Evolutionary conservation across 1,140 invertebrate genomes (phyloP), one percentile per base, ranked within the genome.

Genomic region (Drosophila chauvacae): DNA sequence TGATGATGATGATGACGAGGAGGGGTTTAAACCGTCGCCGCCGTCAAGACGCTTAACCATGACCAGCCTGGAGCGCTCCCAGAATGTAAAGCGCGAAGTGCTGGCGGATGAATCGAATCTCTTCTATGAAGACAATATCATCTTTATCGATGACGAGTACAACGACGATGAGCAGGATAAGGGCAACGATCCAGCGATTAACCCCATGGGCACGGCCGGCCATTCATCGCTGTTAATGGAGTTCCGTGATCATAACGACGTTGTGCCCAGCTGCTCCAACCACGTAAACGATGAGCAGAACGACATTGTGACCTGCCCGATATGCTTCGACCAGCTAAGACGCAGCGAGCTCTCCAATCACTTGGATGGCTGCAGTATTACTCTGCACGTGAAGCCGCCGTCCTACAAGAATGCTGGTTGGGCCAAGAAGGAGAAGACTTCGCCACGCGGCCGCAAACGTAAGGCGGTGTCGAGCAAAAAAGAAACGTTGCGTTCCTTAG

Each of bases 291-390:
- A 88, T 64, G 35, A 55, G 7, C 45, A 74, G n/a, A 77, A 90
- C 28, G 84, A 92, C 48, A 92, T 90, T 9, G 85, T 93, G 11
- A 78, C 44, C 7, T 94, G 93, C 55, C 93, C 93, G 11, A 88
- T 92, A 18, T 94, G 93, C 37, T 80, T 91, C 23, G 77, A 80
- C 11, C 84, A 81, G 41, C 65, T 92, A 59, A 77, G 60, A 30
- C 81, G 92, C 2, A 63, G 58, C 0, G 60, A 81, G 20, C 73
- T 92, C 10, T 45, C 42, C 0, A 88, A 91, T 50, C 92, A 92
- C 47, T 63, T 92, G 42, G 80, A 92, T 7, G 92, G 92, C 14
- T 92, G 92, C 59, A 81, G 80, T 35, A 91, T 92, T 20, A 70
- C 64, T 7, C 53, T 68, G 4, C 72, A 64, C 23, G 63, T 92